Evolutionary conservation across 2,113 vertebrate species (phyloP).

Genomic region (Paramisgurnus dabryanus): DNA sequence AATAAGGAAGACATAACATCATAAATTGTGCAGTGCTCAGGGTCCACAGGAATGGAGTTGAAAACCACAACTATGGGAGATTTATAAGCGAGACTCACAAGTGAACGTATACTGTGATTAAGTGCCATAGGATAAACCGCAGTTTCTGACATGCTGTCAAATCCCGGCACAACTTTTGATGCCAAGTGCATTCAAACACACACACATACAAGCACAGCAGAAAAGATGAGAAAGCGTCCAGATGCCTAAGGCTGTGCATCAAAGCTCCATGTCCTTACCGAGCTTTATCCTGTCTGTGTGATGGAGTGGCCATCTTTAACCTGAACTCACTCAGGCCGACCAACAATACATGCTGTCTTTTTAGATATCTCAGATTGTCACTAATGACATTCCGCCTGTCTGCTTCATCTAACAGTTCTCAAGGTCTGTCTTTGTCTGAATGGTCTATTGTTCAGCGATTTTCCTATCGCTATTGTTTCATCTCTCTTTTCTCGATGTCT

Average conservation of each 20-base stretch:
- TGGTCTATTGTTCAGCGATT: constrained; percentile 10
- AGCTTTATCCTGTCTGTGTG: constrained; percentile 34
- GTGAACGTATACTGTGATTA: background rate
- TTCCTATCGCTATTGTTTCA: constrained; percentile 24
- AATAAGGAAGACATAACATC: background rate
- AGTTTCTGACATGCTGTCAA: constrained; percentile 22
- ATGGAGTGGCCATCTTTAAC: constrained; percentile 38
- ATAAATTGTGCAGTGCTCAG: too few relatives aligned
- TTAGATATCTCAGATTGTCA: constrained; percentile 33
- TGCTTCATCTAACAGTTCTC: constrained; percentile 33
- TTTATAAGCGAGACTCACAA: constrained; percentile 3
- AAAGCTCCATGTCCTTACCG: constrained; percentile 33
- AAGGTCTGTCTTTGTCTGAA: constrained; percentile 34
- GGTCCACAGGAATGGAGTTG: too few relatives aligned
- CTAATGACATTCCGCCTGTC: constrained; percentile 26
- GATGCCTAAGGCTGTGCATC: constrained; percentile 40
- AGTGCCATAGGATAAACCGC: background rate
- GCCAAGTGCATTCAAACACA: background rate
- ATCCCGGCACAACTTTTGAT: constrained; percentile 11
- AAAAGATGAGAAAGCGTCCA: constrained; percentile 28
- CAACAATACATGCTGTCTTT: constrained; percentile 17
- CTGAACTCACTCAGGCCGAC: constrained; percentile 40
- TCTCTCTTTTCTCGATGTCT: background rate
- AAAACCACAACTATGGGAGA: background rate
- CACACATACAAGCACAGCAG: background rate